Base-by-base conservation (phyloP, 2,113 vertebrate species). In the Prunella fulvescens region DNA sequence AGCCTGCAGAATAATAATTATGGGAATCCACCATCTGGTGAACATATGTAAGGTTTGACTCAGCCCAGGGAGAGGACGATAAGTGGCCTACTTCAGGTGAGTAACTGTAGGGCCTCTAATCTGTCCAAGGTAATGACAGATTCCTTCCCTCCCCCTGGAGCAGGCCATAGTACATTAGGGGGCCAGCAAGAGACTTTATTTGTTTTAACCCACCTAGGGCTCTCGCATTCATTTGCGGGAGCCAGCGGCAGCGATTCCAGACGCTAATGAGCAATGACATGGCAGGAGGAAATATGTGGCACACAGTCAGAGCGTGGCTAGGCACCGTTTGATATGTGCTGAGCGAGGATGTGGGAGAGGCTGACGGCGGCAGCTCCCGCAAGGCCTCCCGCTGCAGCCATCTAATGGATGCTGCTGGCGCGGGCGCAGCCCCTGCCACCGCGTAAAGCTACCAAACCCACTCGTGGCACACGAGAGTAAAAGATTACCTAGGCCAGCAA, bases 31-130 rank as follows among this genome's bases (percentile, higher is more conserved):
- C 86, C 85, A 90, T 80, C 82, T 94, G 95, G 90, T 73, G 67
- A 93, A 81, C 88, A 93, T 45, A 81, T 80, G 90, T 73, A 92
- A 76, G 62, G 28, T 54, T 79, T 82, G 85, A 79, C 66, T 88
- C 85, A 62, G 76, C 28, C 16, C 64, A 70, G 80, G 29, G 47
- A 90, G 24, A 83, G 64, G 35, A 90, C 35, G 0, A 25, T 60
- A 92, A 93, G 92, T 88, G 79, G 58, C 29, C 82, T 90, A 61
- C 64, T 94, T 90, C 86, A 94, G 95, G 92, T 93, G 88, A 88
- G 74, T 86, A 77, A 83, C 82, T 54, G 76, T 70, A 86, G 51
- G 58, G 60, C 6, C 33, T 86, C 64, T 95, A 78, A 86, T 90
- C 64, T 78, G 60, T 51, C 44, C 3, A 7, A 86, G 51, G 86